A percentile compares a stretch with the other conserved stretches of the same genome.
phyloP scores from a whole-genome alignment of 53 echinoderm and acorn worm species.

The Astropecten irregularis region DNA sequence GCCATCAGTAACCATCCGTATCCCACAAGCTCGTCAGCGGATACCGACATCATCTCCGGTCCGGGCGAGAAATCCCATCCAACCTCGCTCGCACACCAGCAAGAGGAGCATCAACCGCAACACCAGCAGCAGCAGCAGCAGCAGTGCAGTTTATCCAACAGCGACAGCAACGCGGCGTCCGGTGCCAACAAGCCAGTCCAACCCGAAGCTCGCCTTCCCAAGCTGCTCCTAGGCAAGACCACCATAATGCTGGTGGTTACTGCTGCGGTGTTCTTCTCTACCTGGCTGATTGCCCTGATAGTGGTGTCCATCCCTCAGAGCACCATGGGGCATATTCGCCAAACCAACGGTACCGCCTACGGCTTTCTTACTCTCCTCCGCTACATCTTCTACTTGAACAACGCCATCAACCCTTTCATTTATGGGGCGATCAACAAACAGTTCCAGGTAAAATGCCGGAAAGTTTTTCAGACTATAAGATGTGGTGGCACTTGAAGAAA shows the following conservation, averaged over 20 bases:
- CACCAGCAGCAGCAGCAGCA: background rate
- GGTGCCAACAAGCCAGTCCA: background rate
- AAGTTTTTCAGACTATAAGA: no score
- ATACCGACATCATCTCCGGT: background rate
- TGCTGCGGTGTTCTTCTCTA: background rate
- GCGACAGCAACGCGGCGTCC: background rate
- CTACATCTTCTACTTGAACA: slow-evolving; percentile 7
- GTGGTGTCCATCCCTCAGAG: background rate
- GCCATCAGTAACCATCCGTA: background rate
- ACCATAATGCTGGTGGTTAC: background rate
- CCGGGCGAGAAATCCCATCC: no score
- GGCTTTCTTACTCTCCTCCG: background rate
- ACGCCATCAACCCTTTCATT: slow-evolving; percentile 47
- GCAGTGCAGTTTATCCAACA: background rate
- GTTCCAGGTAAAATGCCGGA: slow-evolving; percentile 1
- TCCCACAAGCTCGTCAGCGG: background rate
- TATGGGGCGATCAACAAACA: slow-evolving; percentile 16
- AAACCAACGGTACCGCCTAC: background rate
- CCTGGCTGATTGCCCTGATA: background rate
- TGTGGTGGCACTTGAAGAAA: no score
- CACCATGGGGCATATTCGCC: background rate
- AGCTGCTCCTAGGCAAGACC: background rate
- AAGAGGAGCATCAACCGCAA: background rate
- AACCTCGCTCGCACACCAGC: background rate
- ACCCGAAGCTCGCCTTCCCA: no score